Conservation (phyloP, 1,140 invertebrate genomes). For the Aphaenogaster ashmeadi region DNA sequence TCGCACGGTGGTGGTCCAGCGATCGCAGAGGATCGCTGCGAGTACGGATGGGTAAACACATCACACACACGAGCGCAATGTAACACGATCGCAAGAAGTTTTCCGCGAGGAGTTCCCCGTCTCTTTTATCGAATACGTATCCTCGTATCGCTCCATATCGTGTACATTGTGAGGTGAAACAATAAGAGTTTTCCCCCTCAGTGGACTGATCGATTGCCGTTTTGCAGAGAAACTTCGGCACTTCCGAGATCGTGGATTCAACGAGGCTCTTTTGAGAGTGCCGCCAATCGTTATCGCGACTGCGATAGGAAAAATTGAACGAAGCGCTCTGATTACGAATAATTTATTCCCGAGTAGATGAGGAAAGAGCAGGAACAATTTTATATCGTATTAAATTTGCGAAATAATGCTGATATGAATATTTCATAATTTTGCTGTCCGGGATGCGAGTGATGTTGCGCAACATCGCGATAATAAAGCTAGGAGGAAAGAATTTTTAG, state of each 20-base stretch:
- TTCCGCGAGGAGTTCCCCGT: neutral
- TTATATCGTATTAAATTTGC: neutral
- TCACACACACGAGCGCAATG: neutral
- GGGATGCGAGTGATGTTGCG: neutral
- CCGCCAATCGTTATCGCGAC: neutral
- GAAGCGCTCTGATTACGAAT: neutral
- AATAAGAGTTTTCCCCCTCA: neutral
- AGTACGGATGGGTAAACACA: neutral
- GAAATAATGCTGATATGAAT: constrained; percentile 27
- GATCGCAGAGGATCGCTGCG: neutral
- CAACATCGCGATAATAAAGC: neutral
- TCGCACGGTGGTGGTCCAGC: neutral
- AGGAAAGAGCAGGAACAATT: neutral
- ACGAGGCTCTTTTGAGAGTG: neutral
- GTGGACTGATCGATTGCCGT: neutral
- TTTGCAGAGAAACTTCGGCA: neutral
- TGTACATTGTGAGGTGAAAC: constrained; percentile 13
- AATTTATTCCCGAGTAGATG: neutral
- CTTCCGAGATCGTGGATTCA: neutral
- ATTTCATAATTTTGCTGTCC: neutral
- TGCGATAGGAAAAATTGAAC: neutral
- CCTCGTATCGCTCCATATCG: neutral
- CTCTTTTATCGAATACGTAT: neutral
- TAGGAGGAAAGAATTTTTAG: neutral
- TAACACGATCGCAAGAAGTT: neutral